These are phyloP conservation scores for Trissonchulus latispiculum DNA, from an alignment of 2,888 invertebrate genomes.

Conservation along the genomic window DNA sequence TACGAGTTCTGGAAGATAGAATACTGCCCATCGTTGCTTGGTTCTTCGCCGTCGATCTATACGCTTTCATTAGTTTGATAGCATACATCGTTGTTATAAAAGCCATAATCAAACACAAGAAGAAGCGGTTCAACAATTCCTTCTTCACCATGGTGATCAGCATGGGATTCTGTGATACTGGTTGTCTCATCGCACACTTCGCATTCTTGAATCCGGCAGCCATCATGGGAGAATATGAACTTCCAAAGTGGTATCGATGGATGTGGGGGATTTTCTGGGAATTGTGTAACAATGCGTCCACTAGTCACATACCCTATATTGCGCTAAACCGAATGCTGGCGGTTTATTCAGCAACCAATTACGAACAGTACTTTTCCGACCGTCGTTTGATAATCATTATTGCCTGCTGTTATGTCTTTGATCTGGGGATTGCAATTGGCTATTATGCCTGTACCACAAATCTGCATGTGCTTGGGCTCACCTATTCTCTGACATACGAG, in stretches of 20 bases:
- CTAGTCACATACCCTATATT: not conserved
- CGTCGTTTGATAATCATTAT: no score
- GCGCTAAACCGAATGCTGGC: not conserved
- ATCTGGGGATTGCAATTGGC: not conserved
- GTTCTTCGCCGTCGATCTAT: not conserved
- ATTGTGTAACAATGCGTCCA: not conserved
- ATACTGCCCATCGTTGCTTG: no score
- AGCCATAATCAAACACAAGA: not conserved
- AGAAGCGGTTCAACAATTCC: not conserved
- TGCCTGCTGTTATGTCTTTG: not conserved
- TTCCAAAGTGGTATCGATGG: not conserved
- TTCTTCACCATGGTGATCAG: not conserved
- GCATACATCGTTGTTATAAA: not conserved
- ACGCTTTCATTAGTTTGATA: not conserved
- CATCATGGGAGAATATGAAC: not conserved
- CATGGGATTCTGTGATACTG: not conserved
- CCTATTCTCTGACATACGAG: not conserved
- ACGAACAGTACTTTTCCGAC: not conserved
- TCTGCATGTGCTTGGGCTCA: not conserved
- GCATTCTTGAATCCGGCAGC: not conserved
- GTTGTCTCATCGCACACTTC: not conserved
- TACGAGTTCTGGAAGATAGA: no score
- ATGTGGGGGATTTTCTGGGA: not conserved
- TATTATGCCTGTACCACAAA: not conserved
- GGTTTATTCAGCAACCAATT: not conserved